These are phyloP conservation scores for Leptopilina myrica DNA, from an alignment of 2,888 invertebrate species.

Conservation along the genomic window DNA sequence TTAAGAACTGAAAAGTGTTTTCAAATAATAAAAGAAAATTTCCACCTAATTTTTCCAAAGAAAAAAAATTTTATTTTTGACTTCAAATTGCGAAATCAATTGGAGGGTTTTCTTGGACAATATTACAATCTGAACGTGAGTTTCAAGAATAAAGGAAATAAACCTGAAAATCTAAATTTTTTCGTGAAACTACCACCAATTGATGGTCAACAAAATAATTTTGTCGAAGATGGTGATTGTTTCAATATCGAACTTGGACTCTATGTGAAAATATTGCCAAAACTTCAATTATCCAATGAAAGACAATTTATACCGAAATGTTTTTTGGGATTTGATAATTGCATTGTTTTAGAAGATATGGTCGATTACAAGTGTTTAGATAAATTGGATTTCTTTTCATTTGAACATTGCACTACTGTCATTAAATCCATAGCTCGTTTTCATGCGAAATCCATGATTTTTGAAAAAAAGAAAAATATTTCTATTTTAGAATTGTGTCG, in stretches of 20 bases:
- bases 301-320: constrained; percentile 63
- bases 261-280: constrained; percentile 66
- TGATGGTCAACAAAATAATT: not conserved
- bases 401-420: constrained; percentile 80
- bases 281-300: constrained; percentile 60
- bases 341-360: constrained; percentile 80
- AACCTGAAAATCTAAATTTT: not conserved
- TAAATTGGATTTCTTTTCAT: constrained; percentile 80
- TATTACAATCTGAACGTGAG: not conserved
- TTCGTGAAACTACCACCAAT: not conserved
- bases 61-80: not conserved
- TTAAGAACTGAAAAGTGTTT: not conserved
- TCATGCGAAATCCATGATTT: constrained; percentile 81
- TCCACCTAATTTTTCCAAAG: not conserved
- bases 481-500: constrained; percentile 26
- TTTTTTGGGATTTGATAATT: constrained; percentile 62
- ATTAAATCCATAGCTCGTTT: constrained; percentile 81
- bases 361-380: constrained; percentile 73
- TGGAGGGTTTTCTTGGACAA: not conserved
- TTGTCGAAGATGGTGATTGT: constrained; percentile 47
- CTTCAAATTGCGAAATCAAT: not conserved
- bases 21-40: not conserved
- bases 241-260: constrained; percentile 67
- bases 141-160: not conserved
- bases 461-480: constrained; percentile 62